Base-by-base conservation (phyloP, 2,113 vertebrate species). In the Taurulus bubalis region DNA sequence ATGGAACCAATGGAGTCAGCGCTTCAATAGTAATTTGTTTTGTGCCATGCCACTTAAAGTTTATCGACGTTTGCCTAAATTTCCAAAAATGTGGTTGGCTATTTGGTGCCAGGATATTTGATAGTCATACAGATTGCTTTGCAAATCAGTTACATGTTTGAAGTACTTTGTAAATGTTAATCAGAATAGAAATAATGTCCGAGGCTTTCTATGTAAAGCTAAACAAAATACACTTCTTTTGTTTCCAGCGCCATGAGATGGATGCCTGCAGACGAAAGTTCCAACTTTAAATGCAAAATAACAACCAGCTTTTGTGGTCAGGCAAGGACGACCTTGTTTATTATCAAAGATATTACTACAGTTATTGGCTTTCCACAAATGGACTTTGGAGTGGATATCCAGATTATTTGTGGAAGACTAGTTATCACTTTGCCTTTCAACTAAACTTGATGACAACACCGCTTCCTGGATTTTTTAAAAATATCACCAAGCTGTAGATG, bases 181-280 rank as follows among this genome's bases (percentile, higher is more conserved):
- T 20, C 14, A 24, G 18, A 11, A 53, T 22, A 24, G 15, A 34
- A 40, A 24, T 71, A 15, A 3, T 55, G 10, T 79, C 9, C 60
- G 7, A 3, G 34, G 7, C 2, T 36, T 68, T 59, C 63, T 6
- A 40, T 67, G 6, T 16, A 6, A 75, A 32, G 14, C 60, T 72
- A 59, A 32, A 59, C 28, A 65, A 24, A 73, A 45, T 6, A 18
- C 22, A 11, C 2, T 6, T 53, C 60, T 79, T 84, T 22, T 32
- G 69, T 91, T 97, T 96, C 81, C 92, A 99, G 98, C 97, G 97
- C 26, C 97, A 97, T 83, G 97, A 98, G 94, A 99, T 99, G 98
- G 98, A 99, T 69, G 95, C 96, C 82, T 97, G 91, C 88, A 95
- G 98, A 95, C 96, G 98, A 90, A 99, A 98, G 94, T 99, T 99